A percentile compares a stretch with the other conserved stretches of the same genome.
phyloP scores from a whole-genome alignment of 2,888 invertebrate species.

The Didymodactylos carnosus region DNA sequence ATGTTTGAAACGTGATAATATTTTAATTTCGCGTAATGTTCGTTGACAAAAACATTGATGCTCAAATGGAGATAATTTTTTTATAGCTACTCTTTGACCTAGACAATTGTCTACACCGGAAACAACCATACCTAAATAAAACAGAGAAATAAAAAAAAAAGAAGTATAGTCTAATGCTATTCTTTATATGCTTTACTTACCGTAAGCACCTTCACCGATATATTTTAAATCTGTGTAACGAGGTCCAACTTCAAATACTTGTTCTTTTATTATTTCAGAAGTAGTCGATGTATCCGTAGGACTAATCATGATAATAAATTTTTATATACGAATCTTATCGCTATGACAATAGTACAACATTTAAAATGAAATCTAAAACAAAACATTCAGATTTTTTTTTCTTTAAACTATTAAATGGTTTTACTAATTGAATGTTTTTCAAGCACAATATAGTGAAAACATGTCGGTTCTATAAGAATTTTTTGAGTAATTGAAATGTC shows the following conservation, averaged over 20 bases:
- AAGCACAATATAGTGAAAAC: no score
- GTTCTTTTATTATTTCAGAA: not conserved
- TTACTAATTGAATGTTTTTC: no score
- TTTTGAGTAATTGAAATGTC: no score
- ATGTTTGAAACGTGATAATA: conserved; percentile 92
- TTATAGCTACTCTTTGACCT: conserved; percentile 87
- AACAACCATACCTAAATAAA: conserved; percentile 1
- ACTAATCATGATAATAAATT: no score
- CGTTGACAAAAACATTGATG: conserved; percentile 99
- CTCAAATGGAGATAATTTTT: conserved; percentile 98
- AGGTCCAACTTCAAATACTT: conserved; percentile 37
- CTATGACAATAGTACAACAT: no score
- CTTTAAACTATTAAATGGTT: no score
- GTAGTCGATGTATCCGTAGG: not conserved
- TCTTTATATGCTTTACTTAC: conserved; percentile 91
- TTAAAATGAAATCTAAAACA: no score
- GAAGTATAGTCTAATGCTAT: no score
- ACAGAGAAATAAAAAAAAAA: no score
- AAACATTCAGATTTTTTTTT: no score
- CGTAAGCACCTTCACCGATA: conserved; percentile 98
- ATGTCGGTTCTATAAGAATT: no score
- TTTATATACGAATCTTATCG: no score
- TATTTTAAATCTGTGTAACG: conserved; percentile 80
- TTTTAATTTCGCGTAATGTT: conserved; percentile 94
- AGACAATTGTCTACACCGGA: conserved; percentile 41